Evolutionary conservation across 2,888 invertebrate genomes (phyloP), one percentile per base, ranked within the genome.

Genomic region (Eupeodes luniger): DNA sequence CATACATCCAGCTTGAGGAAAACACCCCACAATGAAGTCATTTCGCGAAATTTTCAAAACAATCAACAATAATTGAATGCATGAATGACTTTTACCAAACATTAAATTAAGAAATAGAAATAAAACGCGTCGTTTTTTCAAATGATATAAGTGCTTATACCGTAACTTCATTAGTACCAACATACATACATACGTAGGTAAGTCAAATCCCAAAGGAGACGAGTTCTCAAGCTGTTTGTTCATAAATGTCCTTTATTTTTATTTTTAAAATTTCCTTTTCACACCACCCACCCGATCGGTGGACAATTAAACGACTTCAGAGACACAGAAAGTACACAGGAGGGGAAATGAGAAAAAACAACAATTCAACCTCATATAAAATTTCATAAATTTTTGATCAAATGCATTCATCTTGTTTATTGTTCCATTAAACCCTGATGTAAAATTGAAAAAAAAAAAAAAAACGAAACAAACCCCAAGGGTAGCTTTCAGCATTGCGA

Each of bases 351-450:
- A 66, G 5, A 11, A 57, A 11, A 47, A 53, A 57, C 55, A 76
- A 53, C 14, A 11, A 53, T 57, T n/a, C 62, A 62, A 62, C 27
- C 59, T 55, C 51, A 70, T 34, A 59, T 40, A 49, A 62, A 66
- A 78, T 44, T 66, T 66, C 78, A 83, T 83, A 53, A 72, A 83
- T 83, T 83, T 66, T 40, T 83, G 72, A 82, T 82, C 78, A 83
- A 83, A 78, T 78, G 44, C 19, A 75, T 51, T 47, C 55, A 49
- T 74, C 53, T 57, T 57, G 40, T 76, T 59, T 57, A 74, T 49
- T 76, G 76, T 76, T 62, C 40, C 40, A 62, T 62, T 62, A 75
- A 75, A 40, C 10, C 34, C 47, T n/a, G 40, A 40, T 40, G 40
- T 40, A 7, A 40, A 40, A 40, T 7, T 7, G 9, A 40, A 40